phyloP scores from a whole-genome alignment of 2,888 invertebrate species.

The Geotrupes spiniger region DNA sequence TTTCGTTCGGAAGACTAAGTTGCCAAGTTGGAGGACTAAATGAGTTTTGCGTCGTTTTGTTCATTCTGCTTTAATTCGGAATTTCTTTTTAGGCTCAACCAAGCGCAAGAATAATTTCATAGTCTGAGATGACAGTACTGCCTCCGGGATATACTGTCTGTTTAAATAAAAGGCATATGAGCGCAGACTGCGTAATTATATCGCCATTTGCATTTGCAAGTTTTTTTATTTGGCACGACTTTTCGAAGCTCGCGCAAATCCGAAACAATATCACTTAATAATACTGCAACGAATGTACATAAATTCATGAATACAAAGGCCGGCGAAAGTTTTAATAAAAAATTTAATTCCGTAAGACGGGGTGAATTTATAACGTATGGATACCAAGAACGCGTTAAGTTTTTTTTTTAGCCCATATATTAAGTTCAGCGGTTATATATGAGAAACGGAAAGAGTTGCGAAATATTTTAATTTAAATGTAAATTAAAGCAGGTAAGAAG shows the following conservation, averaged over 20 bases:
- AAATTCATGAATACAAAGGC: not conserved
- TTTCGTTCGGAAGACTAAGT: constrained; percentile 27
- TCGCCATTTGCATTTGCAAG: constrained; percentile 6
- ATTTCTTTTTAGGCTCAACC: constrained; percentile 37
- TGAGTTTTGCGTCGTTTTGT: constrained; percentile 38
- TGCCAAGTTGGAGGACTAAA: constrained; percentile 33
- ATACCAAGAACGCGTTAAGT: not conserved
- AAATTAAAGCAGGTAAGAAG: constrained; percentile 15
- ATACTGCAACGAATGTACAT: not conserved
- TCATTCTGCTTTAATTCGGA: constrained; percentile 39
- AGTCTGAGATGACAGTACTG: constrained; percentile 39
- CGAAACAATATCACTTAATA: too few species aligned
- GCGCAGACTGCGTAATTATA: constrained; percentile 36
- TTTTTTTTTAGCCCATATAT: constrained; percentile 2
- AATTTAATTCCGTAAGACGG: not conserved
- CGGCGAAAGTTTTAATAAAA: not conserved
- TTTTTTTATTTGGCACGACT: too few species aligned
- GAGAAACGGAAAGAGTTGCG: constrained; percentile 9
- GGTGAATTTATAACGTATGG: constrained; percentile 6
- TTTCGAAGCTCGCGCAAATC: too few species aligned
- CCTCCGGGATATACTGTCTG: constrained; percentile 38
- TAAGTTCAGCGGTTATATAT: constrained; percentile 4
- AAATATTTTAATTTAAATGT: constrained; percentile 21
- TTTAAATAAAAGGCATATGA: constrained; percentile 40
- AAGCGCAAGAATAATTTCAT: constrained; percentile 41